Evolutionary conservation across 2,797 vertebrate species (phyloP).

Genomic region (Notolepis coatsorum): DNA sequence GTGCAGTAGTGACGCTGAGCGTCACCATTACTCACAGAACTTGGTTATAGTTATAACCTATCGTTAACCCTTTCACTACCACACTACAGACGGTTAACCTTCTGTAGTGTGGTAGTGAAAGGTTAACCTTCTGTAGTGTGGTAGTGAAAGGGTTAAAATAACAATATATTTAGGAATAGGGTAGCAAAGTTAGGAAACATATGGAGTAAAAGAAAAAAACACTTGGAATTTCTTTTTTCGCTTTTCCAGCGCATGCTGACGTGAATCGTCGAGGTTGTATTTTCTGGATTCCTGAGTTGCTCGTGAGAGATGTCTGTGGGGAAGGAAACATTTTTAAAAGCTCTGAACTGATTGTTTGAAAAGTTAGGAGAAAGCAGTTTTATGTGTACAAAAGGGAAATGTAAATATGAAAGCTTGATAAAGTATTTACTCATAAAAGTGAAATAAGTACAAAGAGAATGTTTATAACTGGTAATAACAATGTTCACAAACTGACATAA

Average conservation of each 20-base stretch:
- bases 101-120: too few species aligned
- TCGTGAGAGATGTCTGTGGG: not conserved
- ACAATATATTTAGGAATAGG: slow-evolving; percentile 38
- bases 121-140: too few species aligned
- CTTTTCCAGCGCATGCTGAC: slow-evolving; percentile 17
- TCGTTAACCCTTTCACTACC: too few species aligned
- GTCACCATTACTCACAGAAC: too few species aligned
- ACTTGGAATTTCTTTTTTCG: not conserved
- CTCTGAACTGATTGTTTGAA: not conserved
- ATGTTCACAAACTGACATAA: slow-evolving; percentile 15
- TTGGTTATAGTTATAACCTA: too few species aligned
- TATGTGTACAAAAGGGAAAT: slow-evolving; percentile 57
- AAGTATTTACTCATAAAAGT: slow-evolving; percentile 4
- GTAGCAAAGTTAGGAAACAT: slow-evolving; percentile 13
- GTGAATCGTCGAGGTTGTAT: not conserved
- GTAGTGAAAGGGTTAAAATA: too few species aligned
- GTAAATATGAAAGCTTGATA: slow-evolving; percentile 21
- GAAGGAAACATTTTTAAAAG: not conserved
- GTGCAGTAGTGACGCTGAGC: too few species aligned
- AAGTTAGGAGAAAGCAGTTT: slow-evolving; percentile 10
- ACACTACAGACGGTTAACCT: too few species aligned
- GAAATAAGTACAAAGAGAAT: slow-evolving; percentile 17
- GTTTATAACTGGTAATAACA: slow-evolving; percentile 28
- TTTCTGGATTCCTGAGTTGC: not conserved
- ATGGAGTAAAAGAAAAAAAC: not conserved